Evolutionary conservation across 2,888 invertebrate genomes (phyloP).

Genomic region (Lamellibrachia columna): DNA sequence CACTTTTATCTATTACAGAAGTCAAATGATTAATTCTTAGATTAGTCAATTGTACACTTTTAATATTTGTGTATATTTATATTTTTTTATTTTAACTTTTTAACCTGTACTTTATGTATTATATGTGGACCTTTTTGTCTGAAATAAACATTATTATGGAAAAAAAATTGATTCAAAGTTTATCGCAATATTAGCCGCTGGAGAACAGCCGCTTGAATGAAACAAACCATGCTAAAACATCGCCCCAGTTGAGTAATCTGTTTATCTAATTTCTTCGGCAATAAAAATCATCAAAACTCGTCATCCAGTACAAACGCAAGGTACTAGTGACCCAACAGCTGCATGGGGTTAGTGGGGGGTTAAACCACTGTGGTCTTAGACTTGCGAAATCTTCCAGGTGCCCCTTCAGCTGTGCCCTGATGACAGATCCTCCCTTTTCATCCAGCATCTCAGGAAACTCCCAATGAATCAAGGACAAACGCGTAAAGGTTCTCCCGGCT

Average conservation of each 20-base stretch:
- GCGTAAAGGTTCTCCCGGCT: not conserved
- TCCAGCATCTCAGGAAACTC: not conserved
- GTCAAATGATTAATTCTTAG: too few relatives aligned
- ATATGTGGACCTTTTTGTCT: too few relatives aligned
- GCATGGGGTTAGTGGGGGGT: not conserved
- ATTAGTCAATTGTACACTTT: too few relatives aligned
- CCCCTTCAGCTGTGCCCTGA: not conserved
- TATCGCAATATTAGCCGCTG: not conserved
- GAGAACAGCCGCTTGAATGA: not conserved
- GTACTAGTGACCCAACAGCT: not conserved
- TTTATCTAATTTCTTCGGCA: not conserved
- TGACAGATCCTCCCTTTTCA: not conserved
- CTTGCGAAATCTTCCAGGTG: not conserved
- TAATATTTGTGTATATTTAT: too few relatives aligned
- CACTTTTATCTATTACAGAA: too few relatives aligned
- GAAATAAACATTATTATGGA: not conserved
- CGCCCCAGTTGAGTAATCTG: not conserved
- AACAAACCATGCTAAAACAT: not conserved
- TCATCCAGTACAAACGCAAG: not conserved
- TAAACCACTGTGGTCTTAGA: not conserved
- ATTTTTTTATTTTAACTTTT: too few relatives aligned
- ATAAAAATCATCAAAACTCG: slow-evolving; percentile 1
- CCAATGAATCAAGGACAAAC: not conserved
- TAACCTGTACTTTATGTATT: too few relatives aligned
- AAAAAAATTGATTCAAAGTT: not conserved